These are phyloP conservation scores for Melanotaenia parkinsoni DNA, from an alignment of 2,797 vertebrate genomes.

Conservation along the genomic window DNA sequence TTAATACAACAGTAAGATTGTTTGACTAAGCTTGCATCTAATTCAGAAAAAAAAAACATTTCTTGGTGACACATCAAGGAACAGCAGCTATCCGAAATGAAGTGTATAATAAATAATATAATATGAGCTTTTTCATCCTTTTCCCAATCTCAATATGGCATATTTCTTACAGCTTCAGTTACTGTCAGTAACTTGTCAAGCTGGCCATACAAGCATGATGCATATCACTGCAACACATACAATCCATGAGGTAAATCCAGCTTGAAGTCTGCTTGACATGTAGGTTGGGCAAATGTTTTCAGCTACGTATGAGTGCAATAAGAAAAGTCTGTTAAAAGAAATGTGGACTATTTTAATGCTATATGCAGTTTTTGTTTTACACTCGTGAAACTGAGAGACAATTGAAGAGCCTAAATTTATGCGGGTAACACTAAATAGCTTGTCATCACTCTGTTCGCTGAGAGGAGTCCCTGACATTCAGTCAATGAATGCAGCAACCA, in stretches of 20 bases:
- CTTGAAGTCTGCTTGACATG: not conserved
- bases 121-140: not conserved
- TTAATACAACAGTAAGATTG: not conserved
- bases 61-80: not conserved
- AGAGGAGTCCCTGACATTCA: slow-evolving; percentile 26
- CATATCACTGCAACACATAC: not conserved
- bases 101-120: not conserved
- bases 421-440: not conserved
- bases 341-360: not conserved
- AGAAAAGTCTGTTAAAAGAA: not conserved
- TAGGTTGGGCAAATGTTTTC: not conserved
- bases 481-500: slow-evolving; percentile 15
- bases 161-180: not conserved
- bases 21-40: not conserved
- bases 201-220: not conserved
- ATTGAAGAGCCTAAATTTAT: slow-evolving; percentile 4
- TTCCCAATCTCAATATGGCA: not conserved
- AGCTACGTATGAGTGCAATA: not conserved
- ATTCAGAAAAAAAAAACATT: not conserved
- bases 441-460: slow-evolving; percentile 19
- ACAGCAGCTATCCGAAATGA: not conserved
- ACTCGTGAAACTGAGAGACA: not conserved
- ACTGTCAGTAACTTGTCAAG: not conserved
- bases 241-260: not conserved
- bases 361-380: not conserved